Conservation (phyloP, 2,113 vertebrate species). For the Lichenostomus cassidix region DNA sequence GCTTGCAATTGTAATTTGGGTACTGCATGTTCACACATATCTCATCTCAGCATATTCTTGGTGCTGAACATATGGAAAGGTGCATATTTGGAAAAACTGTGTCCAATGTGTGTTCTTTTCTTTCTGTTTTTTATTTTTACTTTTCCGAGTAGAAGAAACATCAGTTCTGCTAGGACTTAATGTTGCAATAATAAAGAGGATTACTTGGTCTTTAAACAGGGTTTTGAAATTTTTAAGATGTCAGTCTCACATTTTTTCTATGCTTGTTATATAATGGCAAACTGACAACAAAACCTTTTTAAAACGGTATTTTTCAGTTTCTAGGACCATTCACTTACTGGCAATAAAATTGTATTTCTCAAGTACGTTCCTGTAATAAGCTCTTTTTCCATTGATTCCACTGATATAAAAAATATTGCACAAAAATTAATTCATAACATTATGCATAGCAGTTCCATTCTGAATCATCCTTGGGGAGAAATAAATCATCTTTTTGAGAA, state of each 20-base stretch:
- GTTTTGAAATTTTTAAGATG: neutral
- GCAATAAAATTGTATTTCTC: neutral
- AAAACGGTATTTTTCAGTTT: neutral
- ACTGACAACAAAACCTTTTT: neutral
- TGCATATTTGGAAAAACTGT: neutral
- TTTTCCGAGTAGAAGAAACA: neutral
- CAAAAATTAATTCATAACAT: neutral
- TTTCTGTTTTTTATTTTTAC: neutral
- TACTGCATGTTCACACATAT: neutral
- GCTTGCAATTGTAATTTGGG: neutral
- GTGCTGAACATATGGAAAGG: neutral
- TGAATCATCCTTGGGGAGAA: neutral
- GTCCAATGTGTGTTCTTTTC: neutral
- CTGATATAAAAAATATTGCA: neutral
- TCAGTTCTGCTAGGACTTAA: neutral
- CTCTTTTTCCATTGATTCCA: neutral
- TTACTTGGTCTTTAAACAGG: neutral
- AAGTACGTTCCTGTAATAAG: neutral
- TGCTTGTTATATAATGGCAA: neutral
- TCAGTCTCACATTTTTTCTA: neutral
- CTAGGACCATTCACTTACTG: neutral
- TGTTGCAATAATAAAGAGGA: neutral
- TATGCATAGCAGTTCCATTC: neutral
- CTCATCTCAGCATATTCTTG: neutral
- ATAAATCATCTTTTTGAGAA: neutral